Conservation (phyloP, 2,797 vertebrate species). For the Epinephelus malabaricus region DNA sequence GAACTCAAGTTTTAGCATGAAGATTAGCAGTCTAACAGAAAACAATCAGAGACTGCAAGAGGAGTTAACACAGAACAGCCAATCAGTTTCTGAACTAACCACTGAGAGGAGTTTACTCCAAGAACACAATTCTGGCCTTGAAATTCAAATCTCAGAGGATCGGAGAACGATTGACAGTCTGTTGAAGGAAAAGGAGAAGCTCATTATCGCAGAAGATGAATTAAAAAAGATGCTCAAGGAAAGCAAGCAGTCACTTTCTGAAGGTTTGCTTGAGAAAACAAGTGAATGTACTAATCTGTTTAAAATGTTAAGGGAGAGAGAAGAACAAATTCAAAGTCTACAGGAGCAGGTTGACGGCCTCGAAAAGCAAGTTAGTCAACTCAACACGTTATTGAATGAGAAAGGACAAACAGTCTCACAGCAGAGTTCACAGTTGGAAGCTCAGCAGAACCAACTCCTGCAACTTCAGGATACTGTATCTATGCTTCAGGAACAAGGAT, state of each 20-base stretch:
- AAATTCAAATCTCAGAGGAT: constrained; percentile 78
- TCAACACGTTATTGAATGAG: constrained; percentile 69
- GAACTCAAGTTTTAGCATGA: constrained; percentile 68
- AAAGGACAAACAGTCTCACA: constrained; percentile 79
- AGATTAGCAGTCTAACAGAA: constrained; percentile 78
- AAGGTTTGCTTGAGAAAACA: constrained; percentile 84
- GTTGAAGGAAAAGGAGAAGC: constrained; percentile 81
- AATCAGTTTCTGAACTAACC: constrained; percentile 72
- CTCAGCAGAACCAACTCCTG: constrained; percentile 77
- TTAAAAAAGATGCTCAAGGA: constrained; percentile 79
- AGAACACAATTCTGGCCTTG: constrained; percentile 73
- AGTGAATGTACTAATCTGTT: constrained; percentile 83
- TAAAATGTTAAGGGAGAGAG: constrained; percentile 78
- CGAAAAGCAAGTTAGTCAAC: constrained; percentile 74
- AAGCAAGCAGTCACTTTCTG: constrained; percentile 75
- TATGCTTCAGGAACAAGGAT: constrained; percentile 86
- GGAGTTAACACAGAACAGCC: constrained; percentile 73
- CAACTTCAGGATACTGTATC: constrained; percentile 82
- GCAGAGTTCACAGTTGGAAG: constrained; percentile 74
- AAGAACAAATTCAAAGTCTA: constrained; percentile 77
- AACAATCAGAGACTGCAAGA: constrained; percentile 83
- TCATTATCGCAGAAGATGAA: constrained; percentile 75
- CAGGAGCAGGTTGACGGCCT: constrained; percentile 76
- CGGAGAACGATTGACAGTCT: constrained; percentile 76
- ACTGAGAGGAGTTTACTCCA: constrained; percentile 75